Conservation (phyloP, 1,140 invertebrate species). For the Muscidifurax raptorellus region DNA sequence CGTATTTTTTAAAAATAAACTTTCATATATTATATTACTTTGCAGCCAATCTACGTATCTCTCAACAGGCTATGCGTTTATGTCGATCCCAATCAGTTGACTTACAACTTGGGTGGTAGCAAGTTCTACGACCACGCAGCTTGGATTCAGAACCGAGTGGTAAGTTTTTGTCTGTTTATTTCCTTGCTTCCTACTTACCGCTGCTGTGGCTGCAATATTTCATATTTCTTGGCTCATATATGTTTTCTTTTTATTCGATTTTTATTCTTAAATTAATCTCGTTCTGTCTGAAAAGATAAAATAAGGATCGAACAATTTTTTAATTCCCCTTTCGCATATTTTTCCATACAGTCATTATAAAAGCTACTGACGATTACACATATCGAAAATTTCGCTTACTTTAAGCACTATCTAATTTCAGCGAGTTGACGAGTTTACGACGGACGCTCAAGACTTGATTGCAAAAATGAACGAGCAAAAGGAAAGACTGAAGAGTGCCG, state of each 20-base stretch:
- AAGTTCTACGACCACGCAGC: constrained; percentile 86
- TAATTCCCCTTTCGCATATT: no score
- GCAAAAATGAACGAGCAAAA: constrained; percentile 77
- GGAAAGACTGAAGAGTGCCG: constrained; percentile 68
- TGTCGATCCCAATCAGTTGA: constrained; percentile 84
- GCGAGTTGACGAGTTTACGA: constrained; percentile 80
- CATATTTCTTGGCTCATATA: not conserved
- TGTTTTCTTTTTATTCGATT: not conserved
- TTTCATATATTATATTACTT: constrained; percentile 50
- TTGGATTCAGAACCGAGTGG: constrained; percentile 90
- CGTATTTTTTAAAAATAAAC: not conserved
- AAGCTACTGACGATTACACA: not conserved
- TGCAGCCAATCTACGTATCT: constrained; percentile 80
- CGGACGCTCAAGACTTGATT: constrained; percentile 74
- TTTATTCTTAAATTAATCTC: no score
- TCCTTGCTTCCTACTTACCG: not conserved
- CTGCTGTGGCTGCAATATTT: not conserved
- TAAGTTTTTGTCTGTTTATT: constrained; percentile 70
- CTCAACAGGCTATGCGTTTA: constrained; percentile 82
- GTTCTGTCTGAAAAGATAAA: no score
- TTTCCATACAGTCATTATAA: not conserved
- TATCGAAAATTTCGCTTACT: not conserved
- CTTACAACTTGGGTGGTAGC: constrained; percentile 87
- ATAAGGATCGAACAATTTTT: no score
- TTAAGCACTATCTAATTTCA: constrained; percentile 61